These are phyloP conservation scores for Carapus acus DNA, from an alignment of 2,797 vertebrate genomes.

Conservation along the genomic window DNA sequence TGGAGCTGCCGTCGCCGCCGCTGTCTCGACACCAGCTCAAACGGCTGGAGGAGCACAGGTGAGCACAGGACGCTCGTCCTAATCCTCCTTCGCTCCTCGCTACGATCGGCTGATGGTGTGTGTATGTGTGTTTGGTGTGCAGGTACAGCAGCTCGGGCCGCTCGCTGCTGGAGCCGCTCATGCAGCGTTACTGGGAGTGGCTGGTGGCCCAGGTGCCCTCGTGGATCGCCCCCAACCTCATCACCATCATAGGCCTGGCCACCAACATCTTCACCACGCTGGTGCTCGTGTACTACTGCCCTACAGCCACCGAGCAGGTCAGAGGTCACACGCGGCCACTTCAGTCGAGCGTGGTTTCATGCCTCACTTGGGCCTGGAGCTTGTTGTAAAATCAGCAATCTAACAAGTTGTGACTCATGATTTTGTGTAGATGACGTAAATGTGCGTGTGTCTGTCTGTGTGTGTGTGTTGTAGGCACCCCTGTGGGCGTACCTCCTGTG, in stretches of 20 bases:
- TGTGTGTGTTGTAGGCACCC: slow-evolving; percentile 75
- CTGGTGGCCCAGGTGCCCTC: slow-evolving; percentile 84
- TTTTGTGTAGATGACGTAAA: too few species aligned
- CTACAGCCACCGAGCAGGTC: slow-evolving; percentile 96
- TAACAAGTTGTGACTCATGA: too few species aligned
- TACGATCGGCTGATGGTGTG: too few species aligned
- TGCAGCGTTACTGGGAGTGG: slow-evolving; percentile 99
- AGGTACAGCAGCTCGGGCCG: slow-evolving; percentile 88
- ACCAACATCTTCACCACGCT: slow-evolving; percentile 95
- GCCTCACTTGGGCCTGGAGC: too few species aligned
- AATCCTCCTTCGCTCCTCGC: too few species aligned
- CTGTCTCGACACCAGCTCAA: slow-evolving; percentile 91
- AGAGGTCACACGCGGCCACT: background rate
- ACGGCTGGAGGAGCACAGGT: slow-evolving; percentile 91
- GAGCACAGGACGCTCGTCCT: background rate
- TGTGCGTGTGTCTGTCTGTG: background rate
- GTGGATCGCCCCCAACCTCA: slow-evolving; percentile 96
- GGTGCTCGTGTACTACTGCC: slow-evolving; percentile 91
- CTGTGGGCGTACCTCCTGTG: slow-evolving; percentile 93
- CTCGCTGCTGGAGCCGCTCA: slow-evolving; percentile 92
- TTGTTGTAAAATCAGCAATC: too few species aligned
- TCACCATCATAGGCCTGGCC: slow-evolving; percentile 90
- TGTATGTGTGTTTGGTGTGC: slow-evolving; percentile 1
- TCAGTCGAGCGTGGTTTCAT: too few species aligned
- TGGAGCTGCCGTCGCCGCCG: slow-evolving; percentile 87